phyloP scores from a whole-genome alignment of 2,113 vertebrate genomes.

The Crocuta crocuta region DNA sequence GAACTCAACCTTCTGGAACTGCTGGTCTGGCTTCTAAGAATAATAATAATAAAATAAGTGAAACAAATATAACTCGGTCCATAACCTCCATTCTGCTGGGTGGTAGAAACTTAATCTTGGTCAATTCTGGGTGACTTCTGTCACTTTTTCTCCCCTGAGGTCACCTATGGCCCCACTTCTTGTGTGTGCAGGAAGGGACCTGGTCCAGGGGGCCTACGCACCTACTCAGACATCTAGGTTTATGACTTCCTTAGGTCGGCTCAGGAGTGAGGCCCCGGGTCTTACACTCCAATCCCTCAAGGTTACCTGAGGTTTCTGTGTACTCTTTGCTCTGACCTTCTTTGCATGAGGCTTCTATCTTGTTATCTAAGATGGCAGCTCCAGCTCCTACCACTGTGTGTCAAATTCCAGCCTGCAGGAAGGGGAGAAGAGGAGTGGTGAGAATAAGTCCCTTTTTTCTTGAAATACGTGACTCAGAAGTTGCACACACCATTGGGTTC shows the following conservation, averaged over 20 bases:
- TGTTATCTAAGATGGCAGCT: not conserved
- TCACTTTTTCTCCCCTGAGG: not conserved
- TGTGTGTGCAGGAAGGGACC: not conserved
- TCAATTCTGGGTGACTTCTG: not conserved
- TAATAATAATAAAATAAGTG: not conserved
- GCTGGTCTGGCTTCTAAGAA: not conserved
- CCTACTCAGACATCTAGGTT: not conserved
- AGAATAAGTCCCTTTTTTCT: not conserved
- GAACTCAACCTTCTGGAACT: not conserved
- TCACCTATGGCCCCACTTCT: not conserved
- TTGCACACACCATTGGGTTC: not conserved
- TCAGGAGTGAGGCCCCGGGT: not conserved
- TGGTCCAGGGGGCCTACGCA: not conserved
- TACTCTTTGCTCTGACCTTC: not conserved
- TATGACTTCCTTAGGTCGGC: not conserved
- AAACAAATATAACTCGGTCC: not conserved
- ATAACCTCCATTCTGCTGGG: not conserved
- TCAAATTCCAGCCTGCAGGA: conserved; percentile 2
- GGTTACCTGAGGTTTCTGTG: not conserved
- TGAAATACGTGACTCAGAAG: not conserved
- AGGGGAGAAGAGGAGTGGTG: not conserved
- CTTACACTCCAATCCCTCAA: not conserved
- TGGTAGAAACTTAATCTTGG: not conserved
- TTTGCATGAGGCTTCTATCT: not conserved
- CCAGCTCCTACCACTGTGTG: not conserved